phyloP scores from a whole-genome alignment of 1,140 invertebrate genomes.

The Drusus annulatus region DNA sequence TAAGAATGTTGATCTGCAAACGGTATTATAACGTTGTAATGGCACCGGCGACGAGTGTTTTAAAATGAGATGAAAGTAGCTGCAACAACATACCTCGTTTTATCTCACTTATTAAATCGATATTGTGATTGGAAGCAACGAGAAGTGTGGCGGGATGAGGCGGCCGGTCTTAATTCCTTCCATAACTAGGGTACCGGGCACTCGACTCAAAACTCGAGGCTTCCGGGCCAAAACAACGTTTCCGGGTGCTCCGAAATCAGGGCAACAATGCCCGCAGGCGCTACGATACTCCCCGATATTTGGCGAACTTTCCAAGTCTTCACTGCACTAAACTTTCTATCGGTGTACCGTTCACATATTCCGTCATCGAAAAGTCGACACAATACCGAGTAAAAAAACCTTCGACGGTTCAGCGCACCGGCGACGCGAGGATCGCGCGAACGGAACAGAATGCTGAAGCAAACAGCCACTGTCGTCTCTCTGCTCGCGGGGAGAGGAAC shows the following conservation, averaged over 20 bases:
- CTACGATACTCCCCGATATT: neutral
- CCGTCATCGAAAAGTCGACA: constrained; percentile 26
- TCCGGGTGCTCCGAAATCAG: neutral
- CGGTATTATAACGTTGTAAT: constrained; percentile 13
- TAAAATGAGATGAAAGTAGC: neutral
- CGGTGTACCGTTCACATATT: constrained; percentile 41
- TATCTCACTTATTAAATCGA: constrained; percentile 29
- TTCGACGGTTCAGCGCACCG: neutral
- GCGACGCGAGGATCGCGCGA: neutral
- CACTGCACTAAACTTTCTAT: constrained; percentile 35
- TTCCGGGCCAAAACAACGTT: neutral
- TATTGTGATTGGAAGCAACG: constrained; percentile 7
- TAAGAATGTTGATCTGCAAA: constrained; percentile 27
- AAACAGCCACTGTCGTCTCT: neutral
- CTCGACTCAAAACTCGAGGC: no score
- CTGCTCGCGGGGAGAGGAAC: neutral
- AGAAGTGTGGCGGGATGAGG: neutral
- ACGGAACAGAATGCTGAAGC: no score
- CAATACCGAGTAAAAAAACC: neutral
- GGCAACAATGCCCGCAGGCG: neutral
- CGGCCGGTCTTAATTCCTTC: constrained; percentile 2
- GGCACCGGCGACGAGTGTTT: neutral
- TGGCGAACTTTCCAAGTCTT: constrained; percentile 27
- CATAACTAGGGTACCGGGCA: neutral
- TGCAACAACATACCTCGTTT: constrained; percentile 10